Evolutionary conservation across 2,113 vertebrate genomes (phyloP), one percentile per base, ranked within the genome.

Genomic region (Calidris pugnax): DNA sequence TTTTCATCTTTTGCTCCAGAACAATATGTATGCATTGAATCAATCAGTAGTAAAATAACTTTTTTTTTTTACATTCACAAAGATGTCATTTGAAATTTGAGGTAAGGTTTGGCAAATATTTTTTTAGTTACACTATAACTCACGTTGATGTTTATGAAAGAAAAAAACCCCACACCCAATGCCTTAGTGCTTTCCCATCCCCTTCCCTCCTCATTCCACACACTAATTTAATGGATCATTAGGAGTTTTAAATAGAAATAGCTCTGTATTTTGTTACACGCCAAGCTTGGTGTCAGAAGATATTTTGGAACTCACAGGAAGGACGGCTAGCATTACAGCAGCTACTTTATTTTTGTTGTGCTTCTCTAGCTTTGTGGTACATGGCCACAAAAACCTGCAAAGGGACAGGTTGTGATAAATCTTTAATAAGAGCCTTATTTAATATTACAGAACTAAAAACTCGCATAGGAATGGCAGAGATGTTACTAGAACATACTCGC

Each of bases 351-450:
- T 91, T 95, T 50, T 90, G 39, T 59, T 77, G 47, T 56, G 41
- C 41, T 87, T 51, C 50, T 87, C 66, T 39, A 53, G 14, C 53
- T 89, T 74, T 67, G 78, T 5, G 2, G 33, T 48, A 23, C 23
- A 14, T 11, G 30, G 85, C 86, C 50, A 88, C 64, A 69, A 90
- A 79, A 85, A 16, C 9, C 13, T 90, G 48, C 85, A 72, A 74
- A 91, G 74, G 82, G 89, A 89, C 76, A 87, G 75, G 82, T 64
- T 91, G 79, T 63, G 59, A 71, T 95, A 30, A 93, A 96, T 96
- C 64, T 97, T 97, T 96, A 88, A 91, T 96, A 57, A 64, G 39
- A 76, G 17, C 62, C 50, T 71, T 85, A 74, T 77, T 97, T 91
- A 88, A 87, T 91, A 87, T 39, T 97, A 76, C 79, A 94, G 33